Evolutionary conservation across 2,888 invertebrate genomes (phyloP).

Genomic region (Himalopsyche anomala): DNA sequence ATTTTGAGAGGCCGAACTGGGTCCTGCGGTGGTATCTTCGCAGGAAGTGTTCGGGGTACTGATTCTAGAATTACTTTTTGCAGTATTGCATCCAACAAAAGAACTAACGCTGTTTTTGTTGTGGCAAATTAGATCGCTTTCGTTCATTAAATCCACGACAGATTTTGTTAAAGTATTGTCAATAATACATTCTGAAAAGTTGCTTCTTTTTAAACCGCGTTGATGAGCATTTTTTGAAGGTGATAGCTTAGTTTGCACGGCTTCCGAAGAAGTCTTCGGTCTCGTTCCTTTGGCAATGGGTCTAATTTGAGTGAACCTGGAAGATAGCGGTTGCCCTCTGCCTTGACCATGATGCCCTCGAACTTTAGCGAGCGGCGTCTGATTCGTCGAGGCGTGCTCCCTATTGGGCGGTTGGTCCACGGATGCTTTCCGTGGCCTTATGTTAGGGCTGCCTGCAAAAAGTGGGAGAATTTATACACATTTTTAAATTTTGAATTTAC

Average conservation of each 20-base stretch:
- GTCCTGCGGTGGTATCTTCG: background rate
- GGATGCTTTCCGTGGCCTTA: constrained; percentile 72
- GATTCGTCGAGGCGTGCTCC: background rate
- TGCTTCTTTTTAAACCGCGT: background rate
- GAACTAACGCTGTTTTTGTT: background rate
- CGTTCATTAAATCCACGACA: background rate
- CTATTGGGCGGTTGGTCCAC: constrained; percentile 70
- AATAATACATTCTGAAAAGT: background rate
- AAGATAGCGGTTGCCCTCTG: background rate
- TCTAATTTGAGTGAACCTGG: background rate
- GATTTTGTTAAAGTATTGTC: background rate
- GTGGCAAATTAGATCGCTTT: background rate
- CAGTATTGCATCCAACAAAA: background rate
- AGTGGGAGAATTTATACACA: background rate
- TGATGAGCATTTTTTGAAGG: background rate
- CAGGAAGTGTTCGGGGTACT: background rate
- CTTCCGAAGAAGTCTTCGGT: background rate
- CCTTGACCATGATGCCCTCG: background rate
- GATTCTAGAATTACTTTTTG: background rate
- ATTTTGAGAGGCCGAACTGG: background rate
- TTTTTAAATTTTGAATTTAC: background rate
- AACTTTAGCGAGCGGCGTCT: background rate
- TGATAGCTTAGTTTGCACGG: background rate
- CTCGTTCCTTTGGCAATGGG: background rate
- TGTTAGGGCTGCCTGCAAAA: constrained; percentile 69